A percentile compares a stretch with the other conserved stretches of the same genome.
Evolutionary conservation across 1,140 invertebrate species (phyloP).

Genomic region (Telenomus remus): DNA sequence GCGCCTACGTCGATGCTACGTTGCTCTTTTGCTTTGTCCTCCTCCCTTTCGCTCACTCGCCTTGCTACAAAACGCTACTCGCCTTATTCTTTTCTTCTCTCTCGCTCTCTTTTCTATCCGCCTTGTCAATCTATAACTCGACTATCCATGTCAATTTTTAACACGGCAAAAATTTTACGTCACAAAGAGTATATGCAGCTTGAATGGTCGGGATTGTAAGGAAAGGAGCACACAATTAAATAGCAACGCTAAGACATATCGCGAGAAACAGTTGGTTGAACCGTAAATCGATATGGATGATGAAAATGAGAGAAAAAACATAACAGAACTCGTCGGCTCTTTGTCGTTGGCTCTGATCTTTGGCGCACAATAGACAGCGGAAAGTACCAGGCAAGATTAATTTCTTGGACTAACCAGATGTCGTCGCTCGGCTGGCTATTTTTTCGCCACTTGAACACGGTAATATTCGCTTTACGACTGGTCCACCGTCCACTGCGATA

Average conservation of each 20-base stretch:
- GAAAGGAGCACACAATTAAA: no score
- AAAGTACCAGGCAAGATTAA: constrained; percentile 21
- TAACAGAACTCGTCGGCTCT: no score
- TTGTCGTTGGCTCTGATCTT: no score
- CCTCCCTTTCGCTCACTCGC: constrained; percentile 6
- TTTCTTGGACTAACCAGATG: constrained; percentile 7
- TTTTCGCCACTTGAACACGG: constrained; percentile 35
- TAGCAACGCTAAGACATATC: no score
- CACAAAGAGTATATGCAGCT: no score
- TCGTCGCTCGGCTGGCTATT: constrained; percentile 19
- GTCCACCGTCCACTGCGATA: constrained; percentile 34
- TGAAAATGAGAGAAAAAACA: no score
- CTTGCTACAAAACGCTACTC: constrained; percentile 21
- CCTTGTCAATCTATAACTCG: no score
- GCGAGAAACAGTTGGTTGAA: no score
- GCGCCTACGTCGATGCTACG: constrained; percentile 41
- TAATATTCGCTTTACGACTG: constrained; percentile 47
- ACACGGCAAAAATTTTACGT: no score
- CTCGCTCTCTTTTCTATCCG: constrained; percentile 5
- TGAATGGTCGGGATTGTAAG: no score
- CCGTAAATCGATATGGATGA: no score
- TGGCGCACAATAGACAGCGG: neutral
- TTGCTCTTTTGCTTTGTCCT: constrained; percentile 28
- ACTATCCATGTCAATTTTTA: no score
- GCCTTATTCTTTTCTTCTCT: constrained; percentile 5